Base-by-base conservation (phyloP, 2,113 vertebrate genomes). In the Leptobrachium leishanense region DNA sequence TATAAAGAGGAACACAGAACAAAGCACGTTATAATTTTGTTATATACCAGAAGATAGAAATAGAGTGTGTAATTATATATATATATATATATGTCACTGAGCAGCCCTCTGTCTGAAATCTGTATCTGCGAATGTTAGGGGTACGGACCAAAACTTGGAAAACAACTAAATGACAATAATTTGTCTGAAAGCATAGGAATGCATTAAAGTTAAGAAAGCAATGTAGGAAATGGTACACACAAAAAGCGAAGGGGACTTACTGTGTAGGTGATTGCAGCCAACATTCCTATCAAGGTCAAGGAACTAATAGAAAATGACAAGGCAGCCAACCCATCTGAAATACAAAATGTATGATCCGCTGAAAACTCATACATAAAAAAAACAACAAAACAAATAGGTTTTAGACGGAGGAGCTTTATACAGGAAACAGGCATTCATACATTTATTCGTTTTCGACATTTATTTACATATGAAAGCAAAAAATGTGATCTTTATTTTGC, bases 231-330 rank as follows among this genome's bases (percentile, higher is more conserved):
- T 76, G 10, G n/a, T 70, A 46, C 31, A 63, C 5, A 68, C 1
- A 44, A 43, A 65, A 11, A 31, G 20, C 20, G 65, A 2, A 44
- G 1, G 62, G 70, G 2, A 96, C 97, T 98, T 92, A 99, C 98
- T 70, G 96, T 99, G 86, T 99, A 99, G 78, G 95, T 98, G 90
- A 99, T 96, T 82, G 97, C 95, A 85, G 96, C 97, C 92, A 99
- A 85, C 98, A 99, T 99, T 87, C 97, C 98, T 87, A 99, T 95
- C 92, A 99, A 93, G 84, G 98, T 99, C 91, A 99, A 88, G 74
- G 96, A 93, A 88, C 98, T 98, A 91, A 99, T 97, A 85, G 98
- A 98, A 91, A 99, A 99, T 5, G 96, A 95, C 83, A 99, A 90
- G 11, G 97, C 95, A 75, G 93, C 92, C 87, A 99, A 90, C 68